Percentiles rank a stretch among this genome's conserved stretches.
Evolutionary conservation across 2,797 vertebrate species (phyloP).

Genomic region (Melopsittacus undulatus): DNA sequence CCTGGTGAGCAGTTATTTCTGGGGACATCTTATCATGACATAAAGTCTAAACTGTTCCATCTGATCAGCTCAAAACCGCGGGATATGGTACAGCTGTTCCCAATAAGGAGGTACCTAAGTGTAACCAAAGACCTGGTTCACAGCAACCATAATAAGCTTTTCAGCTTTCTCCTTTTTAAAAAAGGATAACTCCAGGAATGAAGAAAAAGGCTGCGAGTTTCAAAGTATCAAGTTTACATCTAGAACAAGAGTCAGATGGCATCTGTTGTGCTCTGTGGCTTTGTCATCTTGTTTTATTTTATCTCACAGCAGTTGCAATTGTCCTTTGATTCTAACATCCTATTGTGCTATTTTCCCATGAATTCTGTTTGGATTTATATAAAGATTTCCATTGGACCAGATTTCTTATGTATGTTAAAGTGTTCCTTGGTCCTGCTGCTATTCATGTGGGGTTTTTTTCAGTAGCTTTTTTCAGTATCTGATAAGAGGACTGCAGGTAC

Average conservation of each 20-base stretch:
- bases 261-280: neutral
- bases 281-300: slow-evolving; percentile 23
- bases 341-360: neutral
- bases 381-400: neutral
- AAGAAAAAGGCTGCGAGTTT: neutral
- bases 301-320: neutral
- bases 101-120: neutral
- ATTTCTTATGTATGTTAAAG: neutral
- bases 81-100: neutral
- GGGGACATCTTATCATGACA: neutral
- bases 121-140: neutral
- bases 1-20: neutral
- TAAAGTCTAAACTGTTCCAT: neutral
- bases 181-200: neutral
- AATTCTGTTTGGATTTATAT: neutral
- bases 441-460: neutral
- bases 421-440: neutral
- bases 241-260: neutral
- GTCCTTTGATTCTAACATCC: neutral
- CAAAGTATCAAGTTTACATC: neutral
- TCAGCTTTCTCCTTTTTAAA: neutral
- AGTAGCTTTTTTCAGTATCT: neutral
- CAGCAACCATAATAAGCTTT: neutral
- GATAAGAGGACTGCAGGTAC: neutral
- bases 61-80: neutral